Base-by-base conservation (phyloP, 2,888 invertebrate species). In the Hirtodrosophila confusa region DNA sequence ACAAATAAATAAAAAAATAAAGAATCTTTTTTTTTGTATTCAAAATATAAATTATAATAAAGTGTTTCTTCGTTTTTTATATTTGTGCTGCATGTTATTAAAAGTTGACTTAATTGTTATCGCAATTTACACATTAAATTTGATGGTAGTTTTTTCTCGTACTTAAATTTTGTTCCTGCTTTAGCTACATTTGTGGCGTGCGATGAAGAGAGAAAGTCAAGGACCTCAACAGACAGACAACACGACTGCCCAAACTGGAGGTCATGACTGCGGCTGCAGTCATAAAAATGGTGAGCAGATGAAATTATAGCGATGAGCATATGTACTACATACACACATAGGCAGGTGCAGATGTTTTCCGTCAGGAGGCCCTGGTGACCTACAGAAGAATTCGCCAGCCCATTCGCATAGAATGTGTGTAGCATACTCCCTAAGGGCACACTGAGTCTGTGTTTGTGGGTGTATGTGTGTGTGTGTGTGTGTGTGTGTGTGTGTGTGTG, bases 231-330 rank as follows among this genome's bases (percentile, higher is more conserved):
- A 24, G 39, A 50, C 54, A 36, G 53, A 44, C 40, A 31, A 8
- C 49, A 39, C 12, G 23, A 36, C 37, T 27, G 40, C 17, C 24
- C 41, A 31, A 11, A 12, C 9, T 70, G 60, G 48, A 55, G 77
- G 60, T 58, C 61, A 57, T 55, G 56, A 67, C 55, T 69, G 74
- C 62, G 61, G 62, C 51, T 62, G 41, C 55, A 63, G 73, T 65
- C 60, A 51, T 64, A 58, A 75, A 75, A 65, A 69, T 72, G 64
- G 64, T 58, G 60, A 69, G 49, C 78, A 80, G 60, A 78, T 78
- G 66, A 78, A 73, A 80, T 67, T 76, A 70, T 57, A 61, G 71
- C 61, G 39, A 44, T 45, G 43, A 58, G 49, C 69, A 74, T 69
- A 47, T 74, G 56, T 72, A 55, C 10, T 10, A 12, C 31, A n/a